These are phyloP conservation scores for Clivina fossor DNA, from an alignment of 2,888 invertebrate species.

Conservation along the genomic window DNA sequence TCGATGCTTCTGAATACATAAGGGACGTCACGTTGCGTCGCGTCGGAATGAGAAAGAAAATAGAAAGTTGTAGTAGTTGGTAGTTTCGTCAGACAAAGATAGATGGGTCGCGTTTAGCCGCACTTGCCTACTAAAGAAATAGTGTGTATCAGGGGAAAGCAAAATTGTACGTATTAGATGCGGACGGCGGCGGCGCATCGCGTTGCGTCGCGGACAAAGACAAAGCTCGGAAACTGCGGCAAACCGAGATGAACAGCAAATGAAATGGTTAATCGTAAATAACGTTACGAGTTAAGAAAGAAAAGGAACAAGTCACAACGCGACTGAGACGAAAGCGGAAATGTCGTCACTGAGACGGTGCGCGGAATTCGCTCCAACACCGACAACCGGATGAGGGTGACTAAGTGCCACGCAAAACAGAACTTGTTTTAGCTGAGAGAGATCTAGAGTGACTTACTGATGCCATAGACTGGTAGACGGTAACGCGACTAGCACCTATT, in stretches of 20 bases:
- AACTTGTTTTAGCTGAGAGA: no score
- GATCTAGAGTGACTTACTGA: no score
- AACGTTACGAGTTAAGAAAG: constrained; percentile 35
- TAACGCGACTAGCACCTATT: constrained; percentile 18
- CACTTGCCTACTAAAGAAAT: constrained; percentile 1
- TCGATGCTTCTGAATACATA: constrained; percentile 15
- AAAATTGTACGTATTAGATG: constrained; percentile 22
- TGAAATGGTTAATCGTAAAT: constrained; percentile 41
- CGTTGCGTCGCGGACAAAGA: constrained; percentile 23
- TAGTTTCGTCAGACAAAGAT: constrained; percentile 2
- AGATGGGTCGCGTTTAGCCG: not conserved
- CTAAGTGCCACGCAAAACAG: no score
- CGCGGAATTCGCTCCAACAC: no score
- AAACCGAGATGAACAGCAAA: constrained; percentile 34
- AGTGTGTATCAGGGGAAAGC: constrained; percentile 12
- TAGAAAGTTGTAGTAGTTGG: constrained; percentile 2
- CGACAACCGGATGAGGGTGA: no score
- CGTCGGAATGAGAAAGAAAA: constrained; percentile 8
- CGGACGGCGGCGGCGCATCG: constrained; percentile 21
- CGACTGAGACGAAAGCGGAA: constrained; percentile 3
- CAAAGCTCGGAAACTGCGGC: constrained; percentile 24
- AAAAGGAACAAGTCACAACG: constrained; percentile 13
- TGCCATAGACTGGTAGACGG: no score
- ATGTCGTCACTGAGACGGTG: no score
- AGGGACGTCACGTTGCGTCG: no score